Conservation (phyloP, 1,140 invertebrate genomes). For the Drosophila elegans region DNA sequence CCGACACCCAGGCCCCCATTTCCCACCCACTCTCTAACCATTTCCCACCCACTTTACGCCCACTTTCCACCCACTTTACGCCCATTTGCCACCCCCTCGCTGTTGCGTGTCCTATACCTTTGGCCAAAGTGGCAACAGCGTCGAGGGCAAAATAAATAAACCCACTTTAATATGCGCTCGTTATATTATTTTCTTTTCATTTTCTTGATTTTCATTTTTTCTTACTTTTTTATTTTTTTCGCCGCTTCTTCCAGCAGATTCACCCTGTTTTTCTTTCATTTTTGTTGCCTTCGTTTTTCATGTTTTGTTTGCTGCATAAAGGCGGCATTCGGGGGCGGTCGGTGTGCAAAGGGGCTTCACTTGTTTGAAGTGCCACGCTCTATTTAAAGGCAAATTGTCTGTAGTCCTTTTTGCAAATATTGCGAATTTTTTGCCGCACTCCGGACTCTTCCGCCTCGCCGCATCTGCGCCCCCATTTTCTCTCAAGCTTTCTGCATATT, state of each 20-base stretch:
- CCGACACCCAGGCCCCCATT: slow-evolving; percentile 2
- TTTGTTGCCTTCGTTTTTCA: slow-evolving; percentile 51
- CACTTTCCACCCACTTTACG: neutral
- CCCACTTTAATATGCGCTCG: slow-evolving; percentile 83
- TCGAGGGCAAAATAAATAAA: slow-evolving; percentile 83
- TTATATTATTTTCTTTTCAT: slow-evolving; percentile 84
- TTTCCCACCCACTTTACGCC: neutral
- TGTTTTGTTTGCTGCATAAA: slow-evolving; percentile 66
- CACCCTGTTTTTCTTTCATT: slow-evolving; percentile 52
- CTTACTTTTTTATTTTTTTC: slow-evolving; percentile 12
- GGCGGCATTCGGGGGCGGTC: neutral
- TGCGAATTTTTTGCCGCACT: slow-evolving; percentile 65
- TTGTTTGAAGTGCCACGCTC: slow-evolving; percentile 83
- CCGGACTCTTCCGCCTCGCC: slow-evolving; percentile 18
- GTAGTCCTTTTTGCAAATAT: slow-evolving; percentile 82
- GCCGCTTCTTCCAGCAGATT: slow-evolving; percentile 28
- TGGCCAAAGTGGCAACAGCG: slow-evolving; percentile 70
- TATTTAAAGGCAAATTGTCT: slow-evolving; percentile 84
- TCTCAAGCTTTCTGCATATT: slow-evolving; percentile 63
- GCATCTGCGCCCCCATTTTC: neutral
- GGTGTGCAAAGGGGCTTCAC: slow-evolving; percentile 41
- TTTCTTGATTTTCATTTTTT: slow-evolving; percentile 74
- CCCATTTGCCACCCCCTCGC: neutral
- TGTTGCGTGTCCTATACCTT: slow-evolving; percentile 50
- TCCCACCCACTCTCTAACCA: neutral